phyloP scores from a whole-genome alignment of 92 coral and sea anemone species.

The Metridium senile region DNA sequence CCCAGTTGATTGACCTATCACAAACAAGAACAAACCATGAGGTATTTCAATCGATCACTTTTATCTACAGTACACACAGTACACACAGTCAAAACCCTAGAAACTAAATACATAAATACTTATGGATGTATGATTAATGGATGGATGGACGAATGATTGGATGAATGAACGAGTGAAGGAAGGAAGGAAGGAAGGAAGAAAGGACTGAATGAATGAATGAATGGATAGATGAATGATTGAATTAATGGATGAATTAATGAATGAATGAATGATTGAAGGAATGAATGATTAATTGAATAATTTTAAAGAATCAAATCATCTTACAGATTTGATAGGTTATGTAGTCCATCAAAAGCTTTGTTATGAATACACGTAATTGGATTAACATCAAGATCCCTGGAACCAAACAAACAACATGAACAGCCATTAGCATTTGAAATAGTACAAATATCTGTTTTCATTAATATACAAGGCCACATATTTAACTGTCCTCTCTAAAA shows the following conservation, averaged over 20 bases:
- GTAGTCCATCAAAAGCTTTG: constrained; percentile 64
- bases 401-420: neutral
- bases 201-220: neutral
- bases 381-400: constrained; percentile 56
- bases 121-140: neutral
- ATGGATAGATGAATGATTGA: neutral
- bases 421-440: neutral
- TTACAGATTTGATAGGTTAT: constrained; percentile 49
- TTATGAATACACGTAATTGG: constrained; percentile 57
- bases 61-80: no score
- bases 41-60: no score
- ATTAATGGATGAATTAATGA: neutral
- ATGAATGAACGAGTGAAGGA: neutral
- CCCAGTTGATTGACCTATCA: constrained; percentile 58
- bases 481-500: no score
- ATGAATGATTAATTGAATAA: neutral
- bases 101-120: neutral
- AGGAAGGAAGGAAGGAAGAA: neutral
- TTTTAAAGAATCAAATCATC: constrained; percentile 17
- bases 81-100: neutral
- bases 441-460: neutral
- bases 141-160: neutral
- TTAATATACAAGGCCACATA: no score
- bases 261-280: neutral
- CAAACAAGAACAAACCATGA: neutral